Evolutionary conservation across 2,888 invertebrate genomes (phyloP).

Genomic region (Caenorhabditis auriculariae): DNA sequence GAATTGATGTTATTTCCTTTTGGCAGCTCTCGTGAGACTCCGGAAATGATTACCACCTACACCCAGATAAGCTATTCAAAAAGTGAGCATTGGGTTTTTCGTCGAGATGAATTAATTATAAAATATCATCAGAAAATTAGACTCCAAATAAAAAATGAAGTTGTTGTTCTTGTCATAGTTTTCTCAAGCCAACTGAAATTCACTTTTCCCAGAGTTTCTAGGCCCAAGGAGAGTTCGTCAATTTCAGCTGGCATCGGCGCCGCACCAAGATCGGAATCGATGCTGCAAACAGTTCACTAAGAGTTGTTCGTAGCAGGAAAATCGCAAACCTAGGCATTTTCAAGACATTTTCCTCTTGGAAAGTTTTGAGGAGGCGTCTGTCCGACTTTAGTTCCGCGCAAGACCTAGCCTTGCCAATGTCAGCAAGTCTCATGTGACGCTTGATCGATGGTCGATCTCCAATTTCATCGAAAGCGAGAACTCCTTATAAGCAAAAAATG

Average conservation of each 20-base stretch:
- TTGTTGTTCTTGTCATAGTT: too few relatives aligned
- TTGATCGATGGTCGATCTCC: constrained; percentile 35
- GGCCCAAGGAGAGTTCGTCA: constrained; percentile 19
- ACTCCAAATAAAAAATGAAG: too few relatives aligned
- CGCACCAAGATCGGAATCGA: constrained; percentile 37
- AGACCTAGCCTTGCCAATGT: constrained; percentile 37
- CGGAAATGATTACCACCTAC: too few relatives aligned
- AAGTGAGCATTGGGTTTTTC: too few relatives aligned
- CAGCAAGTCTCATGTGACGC: constrained; percentile 24
- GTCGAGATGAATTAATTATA: too few relatives aligned
- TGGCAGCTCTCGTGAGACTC: too few relatives aligned
- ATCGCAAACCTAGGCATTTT: constrained; percentile 35
- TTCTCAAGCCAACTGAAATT: too few relatives aligned
- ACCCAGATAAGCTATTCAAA: too few relatives aligned
- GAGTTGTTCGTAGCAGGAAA: neutral
- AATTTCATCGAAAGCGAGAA: constrained; percentile 30
- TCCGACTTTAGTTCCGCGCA: constrained; percentile 37
- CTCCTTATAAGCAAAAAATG: neutral
- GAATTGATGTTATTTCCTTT: too few relatives aligned
- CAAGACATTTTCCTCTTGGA: constrained; percentile 38
- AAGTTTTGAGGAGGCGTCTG: constrained; percentile 36
- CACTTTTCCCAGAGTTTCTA: constrained; percentile 27
- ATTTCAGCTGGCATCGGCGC: constrained; percentile 6
- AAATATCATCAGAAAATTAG: too few relatives aligned
- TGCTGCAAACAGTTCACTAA: constrained; percentile 14